Evolutionary conservation across 2,888 invertebrate species (phyloP), one percentile per base, ranked within the genome.

Genomic region (Polyploca ridens): DNA sequence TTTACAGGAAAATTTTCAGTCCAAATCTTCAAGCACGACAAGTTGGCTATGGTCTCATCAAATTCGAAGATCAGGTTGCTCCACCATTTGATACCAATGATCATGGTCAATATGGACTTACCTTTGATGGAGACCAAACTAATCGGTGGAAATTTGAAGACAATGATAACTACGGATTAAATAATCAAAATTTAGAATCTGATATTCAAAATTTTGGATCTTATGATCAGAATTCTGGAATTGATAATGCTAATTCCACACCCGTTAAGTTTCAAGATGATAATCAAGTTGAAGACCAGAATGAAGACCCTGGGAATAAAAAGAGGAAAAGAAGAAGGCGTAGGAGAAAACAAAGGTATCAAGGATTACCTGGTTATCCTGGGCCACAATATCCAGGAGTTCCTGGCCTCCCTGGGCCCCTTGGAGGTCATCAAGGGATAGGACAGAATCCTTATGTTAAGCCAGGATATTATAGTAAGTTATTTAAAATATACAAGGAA

Each of bases 301-400:
- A 65, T 46, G 66, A 67, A 54, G 65, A 66, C 33, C 61, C 65
- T 44, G 63, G 66, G 14, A 54, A 62, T 0, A 75, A 78, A 61
- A 82, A 82, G 54, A 85, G 78, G 62, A 88, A 77, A 67, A 79
- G 81, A 66, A 81, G 81, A 54, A 80, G 83, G 46, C 82, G 85
- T 5, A 80, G 86, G 60, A 77, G 82, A 46, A 84, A 74, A 65
- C 81, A 79, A 2, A 80, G 75, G 41, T 73, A 74, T 67, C 77
- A 73, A 63, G 59, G 7, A 5, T 27, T 65, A 58, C 46, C 27
- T 16, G 19, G 19, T 19, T 54, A 54, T 61, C 60, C 65, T 46
- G 64, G 61, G 5, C 59, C 69, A 35, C 69, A 66, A 27, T 70
- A 67, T 60, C 65, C 60, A 49, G 66, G 66, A 57, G 35, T 35